Evolutionary conservation across 2,797 vertebrate species (phyloP).

Genomic region (Falco naumanni): DNA sequence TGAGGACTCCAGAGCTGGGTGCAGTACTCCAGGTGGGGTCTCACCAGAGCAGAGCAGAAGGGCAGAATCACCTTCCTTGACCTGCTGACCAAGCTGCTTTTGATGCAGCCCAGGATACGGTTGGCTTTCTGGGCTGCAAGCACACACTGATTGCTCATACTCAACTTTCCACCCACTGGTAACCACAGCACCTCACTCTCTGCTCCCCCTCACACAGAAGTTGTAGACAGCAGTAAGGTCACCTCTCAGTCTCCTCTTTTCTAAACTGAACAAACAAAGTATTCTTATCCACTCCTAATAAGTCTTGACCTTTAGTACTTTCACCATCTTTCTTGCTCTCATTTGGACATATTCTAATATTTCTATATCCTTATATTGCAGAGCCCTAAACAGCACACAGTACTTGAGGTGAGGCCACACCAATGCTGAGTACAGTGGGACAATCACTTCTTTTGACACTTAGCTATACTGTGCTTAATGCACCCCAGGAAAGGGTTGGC

Average conservation of each 20-base stretch:
- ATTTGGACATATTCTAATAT: background rate
- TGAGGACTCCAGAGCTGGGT: background rate
- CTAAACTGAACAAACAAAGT: background rate
- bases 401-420: background rate
- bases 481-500: background rate
- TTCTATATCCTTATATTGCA: background rate
- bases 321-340: background rate
- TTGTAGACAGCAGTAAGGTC: background rate
- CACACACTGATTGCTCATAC: rapidly evolving
- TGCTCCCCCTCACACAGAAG: background rate
- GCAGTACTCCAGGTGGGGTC: background rate
- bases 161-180: background rate
- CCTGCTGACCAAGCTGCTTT: background rate
- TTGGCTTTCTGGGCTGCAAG: background rate
- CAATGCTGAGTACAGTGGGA: background rate
- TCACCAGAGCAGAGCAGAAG: rapidly evolving
- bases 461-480: background rate
- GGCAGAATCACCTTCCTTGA: background rate
- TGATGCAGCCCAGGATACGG: background rate
- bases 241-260: background rate
- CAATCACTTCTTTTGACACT: background rate
- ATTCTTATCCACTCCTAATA: background rate
- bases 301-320: background rate
- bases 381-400: background rate
- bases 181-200: background rate